Evolutionary conservation across 2,113 vertebrate genomes (phyloP).

Genomic region (Haemorhous mexicanus): DNA sequence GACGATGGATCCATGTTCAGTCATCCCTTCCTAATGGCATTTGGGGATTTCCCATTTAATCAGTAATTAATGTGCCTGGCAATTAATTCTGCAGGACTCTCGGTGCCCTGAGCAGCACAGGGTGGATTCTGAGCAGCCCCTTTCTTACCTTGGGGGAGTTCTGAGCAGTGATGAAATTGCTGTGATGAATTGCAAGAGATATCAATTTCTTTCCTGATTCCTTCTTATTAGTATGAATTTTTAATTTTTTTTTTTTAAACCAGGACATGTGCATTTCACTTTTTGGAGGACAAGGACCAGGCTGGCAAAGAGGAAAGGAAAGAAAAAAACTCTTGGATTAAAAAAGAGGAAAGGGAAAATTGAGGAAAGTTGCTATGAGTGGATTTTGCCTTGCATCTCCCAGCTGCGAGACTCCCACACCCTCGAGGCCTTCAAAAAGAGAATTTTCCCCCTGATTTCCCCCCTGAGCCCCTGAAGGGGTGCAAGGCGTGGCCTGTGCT

Average conservation of each 20-base stretch:
- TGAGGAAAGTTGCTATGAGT: background rate
- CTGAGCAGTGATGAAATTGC: slow-evolving; percentile 28
- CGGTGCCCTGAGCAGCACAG: background rate
- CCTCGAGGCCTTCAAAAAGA: background rate
- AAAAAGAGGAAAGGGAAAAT: background rate
- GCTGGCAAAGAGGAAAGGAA: background rate
- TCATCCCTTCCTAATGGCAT: slow-evolving; percentile 46
- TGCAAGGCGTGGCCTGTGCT: background rate
- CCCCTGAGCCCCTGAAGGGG: background rate
- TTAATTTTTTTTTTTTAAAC: slow-evolving; percentile 5
- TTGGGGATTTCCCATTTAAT: slow-evolving; percentile 65
- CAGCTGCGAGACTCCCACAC: background rate
- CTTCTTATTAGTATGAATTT: background rate
- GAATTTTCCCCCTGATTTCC: background rate
- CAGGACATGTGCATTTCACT: background rate
- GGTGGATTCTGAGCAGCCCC: slow-evolving; percentile 41
- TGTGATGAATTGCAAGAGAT: slow-evolving; percentile 42
- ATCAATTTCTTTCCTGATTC: background rate
- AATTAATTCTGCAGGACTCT: slow-evolving; percentile 59
- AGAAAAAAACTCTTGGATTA: background rate
- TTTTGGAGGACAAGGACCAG: background rate
- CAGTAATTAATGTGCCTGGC: slow-evolving; percentile 54
- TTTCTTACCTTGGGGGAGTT: slow-evolving; percentile 15
- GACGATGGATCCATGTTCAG: slow-evolving; percentile 41
- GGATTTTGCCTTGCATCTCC: background rate